These are phyloP conservation scores for Apis dorsata DNA, from an alignment of 1,140 invertebrate genomes.

Conservation along the genomic window DNA sequence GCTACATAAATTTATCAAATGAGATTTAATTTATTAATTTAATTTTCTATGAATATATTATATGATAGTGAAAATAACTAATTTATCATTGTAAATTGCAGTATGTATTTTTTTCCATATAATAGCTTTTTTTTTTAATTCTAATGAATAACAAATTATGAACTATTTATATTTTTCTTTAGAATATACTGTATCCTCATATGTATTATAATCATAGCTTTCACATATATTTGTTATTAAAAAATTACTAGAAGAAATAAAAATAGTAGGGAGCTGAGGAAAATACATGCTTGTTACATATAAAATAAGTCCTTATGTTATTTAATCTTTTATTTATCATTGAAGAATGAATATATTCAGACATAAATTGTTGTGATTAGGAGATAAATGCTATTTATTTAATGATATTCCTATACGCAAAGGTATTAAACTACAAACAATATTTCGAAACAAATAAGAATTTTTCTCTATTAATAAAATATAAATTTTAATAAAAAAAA, in stretches of 20 bases:
- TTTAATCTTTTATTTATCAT: constrained; percentile 36
- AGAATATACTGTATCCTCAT: constrained; percentile 22
- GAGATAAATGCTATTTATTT: constrained; percentile 19
- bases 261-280: constrained; percentile 34
- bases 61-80: background rate
- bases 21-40: background rate
- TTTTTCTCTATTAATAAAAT: background rate
- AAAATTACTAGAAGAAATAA: constrained; percentile 20
- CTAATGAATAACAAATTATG: constrained; percentile 1
- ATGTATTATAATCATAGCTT: constrained; percentile 27
- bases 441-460: background rate
- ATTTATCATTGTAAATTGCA: background rate
- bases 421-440: constrained; percentile 1
- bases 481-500: constrained; percentile 27
- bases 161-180: constrained; percentile 17
- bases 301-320: constrained; percentile 25
- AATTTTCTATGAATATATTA: background rate
- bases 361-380: constrained; percentile 27
- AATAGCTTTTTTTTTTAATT: background rate
- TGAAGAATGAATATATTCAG: constrained; percentile 13
- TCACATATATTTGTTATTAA: constrained; percentile 38
- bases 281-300: constrained; percentile 42
- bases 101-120: background rate
- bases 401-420: constrained; percentile 6
- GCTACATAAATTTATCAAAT: background rate